Conservation (phyloP, 2,797 vertebrate genomes). For the Argyrosomus regius region DNA sequence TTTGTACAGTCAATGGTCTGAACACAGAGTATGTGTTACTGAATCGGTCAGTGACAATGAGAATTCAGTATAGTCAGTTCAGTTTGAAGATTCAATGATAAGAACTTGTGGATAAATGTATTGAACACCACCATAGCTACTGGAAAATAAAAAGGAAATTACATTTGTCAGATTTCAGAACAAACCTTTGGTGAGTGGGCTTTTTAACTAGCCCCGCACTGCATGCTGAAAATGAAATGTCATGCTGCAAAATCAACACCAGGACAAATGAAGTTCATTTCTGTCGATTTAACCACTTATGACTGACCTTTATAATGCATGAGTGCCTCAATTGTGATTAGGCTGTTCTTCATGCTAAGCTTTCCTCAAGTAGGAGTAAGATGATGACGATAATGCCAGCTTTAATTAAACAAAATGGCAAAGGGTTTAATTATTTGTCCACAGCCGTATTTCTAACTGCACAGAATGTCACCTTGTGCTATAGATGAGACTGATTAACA, state of each 20-base stretch:
- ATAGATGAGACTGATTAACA: slow-evolving; percentile 10
- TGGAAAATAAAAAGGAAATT: neutral
- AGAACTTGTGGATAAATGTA: too few species aligned
- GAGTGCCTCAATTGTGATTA: slow-evolving; percentile 27
- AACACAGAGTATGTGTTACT: too few species aligned
- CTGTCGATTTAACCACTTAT: neutral
- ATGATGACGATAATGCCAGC: slow-evolving; percentile 18
- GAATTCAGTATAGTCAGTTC: too few species aligned
- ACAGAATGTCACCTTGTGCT: neutral
- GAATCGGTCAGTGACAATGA: too few species aligned
- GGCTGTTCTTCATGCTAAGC: neutral
- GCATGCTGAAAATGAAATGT: slow-evolving; percentile 25
- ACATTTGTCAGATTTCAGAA: neutral
- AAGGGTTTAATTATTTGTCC: slow-evolving; percentile 20
- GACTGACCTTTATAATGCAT: slow-evolving; percentile 34
- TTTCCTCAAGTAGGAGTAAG: slow-evolving; percentile 10
- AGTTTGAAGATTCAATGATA: too few species aligned
- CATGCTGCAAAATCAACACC: slow-evolving; percentile 7
- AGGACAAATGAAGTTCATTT: slow-evolving; percentile 28
- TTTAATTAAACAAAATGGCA: slow-evolving; percentile 35
- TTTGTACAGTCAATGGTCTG: too few species aligned
- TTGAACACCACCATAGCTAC: neutral
- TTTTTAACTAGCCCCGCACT: neutral
- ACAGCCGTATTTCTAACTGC: neutral
- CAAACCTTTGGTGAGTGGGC: neutral